A percentile compares a stretch with the other conserved stretches of the same genome.
Conservation (phyloP, 1,140 invertebrate genomes). For the Monochamus saltuarius region DNA sequence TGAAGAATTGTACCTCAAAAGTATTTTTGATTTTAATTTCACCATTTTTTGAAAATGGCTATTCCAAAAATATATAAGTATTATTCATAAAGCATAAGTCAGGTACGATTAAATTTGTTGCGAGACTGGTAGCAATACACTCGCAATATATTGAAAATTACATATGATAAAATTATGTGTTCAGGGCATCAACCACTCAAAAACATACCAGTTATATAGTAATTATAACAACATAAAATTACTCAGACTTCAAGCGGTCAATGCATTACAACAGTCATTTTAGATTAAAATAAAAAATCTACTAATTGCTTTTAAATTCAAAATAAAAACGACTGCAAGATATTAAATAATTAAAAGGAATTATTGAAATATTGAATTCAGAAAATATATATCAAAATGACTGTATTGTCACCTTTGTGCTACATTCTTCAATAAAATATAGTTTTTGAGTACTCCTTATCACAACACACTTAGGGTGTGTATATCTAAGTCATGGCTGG, state of each 20-base stretch:
- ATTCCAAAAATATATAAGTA: constrained; percentile 24
- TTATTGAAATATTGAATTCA: too few species aligned
- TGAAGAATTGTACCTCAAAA: constrained; percentile 38
- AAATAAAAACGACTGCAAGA: too few species aligned
- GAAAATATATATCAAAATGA: neutral
- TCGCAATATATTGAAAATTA: constrained; percentile 18
- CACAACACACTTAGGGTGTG: constrained; percentile 37
- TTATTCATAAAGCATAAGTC: constrained; percentile 37
- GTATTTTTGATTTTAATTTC: constrained; percentile 26
- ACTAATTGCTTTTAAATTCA: too few species aligned
- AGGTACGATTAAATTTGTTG: constrained; percentile 36
- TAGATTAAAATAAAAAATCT: too few species aligned
- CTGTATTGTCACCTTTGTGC: constrained; percentile 20
- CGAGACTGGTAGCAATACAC: constrained; percentile 1
- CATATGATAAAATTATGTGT: too few species aligned
- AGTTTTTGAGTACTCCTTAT: constrained; percentile 32
- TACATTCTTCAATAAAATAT: constrained; percentile 19
- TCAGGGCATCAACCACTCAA: too few species aligned
- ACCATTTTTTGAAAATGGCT: constrained; percentile 4
- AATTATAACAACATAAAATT: too few species aligned
- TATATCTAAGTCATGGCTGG: constrained; percentile 43
- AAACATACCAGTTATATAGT: too few species aligned
- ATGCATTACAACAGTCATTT: too few species aligned
- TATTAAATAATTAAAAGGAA: too few species aligned
- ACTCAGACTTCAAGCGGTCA: too few species aligned